Percentiles rank a stretch among this genome's conserved stretches.
phyloP scores from a whole-genome alignment of 2,888 invertebrate genomes.

The Xanthia togata region DNA sequence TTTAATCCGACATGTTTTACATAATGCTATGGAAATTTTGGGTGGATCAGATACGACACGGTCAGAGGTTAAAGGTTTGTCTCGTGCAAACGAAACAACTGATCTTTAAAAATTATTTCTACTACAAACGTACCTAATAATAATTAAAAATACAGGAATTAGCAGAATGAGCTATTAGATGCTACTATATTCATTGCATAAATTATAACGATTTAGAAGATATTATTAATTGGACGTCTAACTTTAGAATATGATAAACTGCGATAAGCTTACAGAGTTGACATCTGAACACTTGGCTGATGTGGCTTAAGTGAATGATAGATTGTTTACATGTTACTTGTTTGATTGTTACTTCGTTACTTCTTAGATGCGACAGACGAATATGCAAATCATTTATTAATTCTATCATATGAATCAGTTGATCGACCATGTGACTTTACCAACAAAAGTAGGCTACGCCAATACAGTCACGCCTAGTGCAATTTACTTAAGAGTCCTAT shows the following conservation, averaged over 20 bases:
- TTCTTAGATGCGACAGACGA: neutral
- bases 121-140: slow-evolving; percentile 19
- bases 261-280: slow-evolving; percentile 10
- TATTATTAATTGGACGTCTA: slow-evolving; percentile 33
- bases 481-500: too few species aligned
- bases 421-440: neutral
- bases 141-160: slow-evolving; percentile 7
- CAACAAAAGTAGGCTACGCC: neutral
- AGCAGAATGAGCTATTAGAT: slow-evolving; percentile 13
- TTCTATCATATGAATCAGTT: slow-evolving; percentile 3
- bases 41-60: slow-evolving; percentile 42
- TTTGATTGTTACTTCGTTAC: too few species aligned
- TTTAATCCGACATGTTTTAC: slow-evolving; percentile 39
- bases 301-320: slow-evolving; percentile 12
- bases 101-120: slow-evolving; percentile 33
- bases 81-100: slow-evolving; percentile 19
- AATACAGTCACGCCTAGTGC: neutral
- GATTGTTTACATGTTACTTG: slow-evolving; percentile 4
- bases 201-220: slow-evolving; percentile 12
- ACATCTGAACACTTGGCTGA: slow-evolving; percentile 17
- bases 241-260: slow-evolving; percentile 19
- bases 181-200: slow-evolving; percentile 21
- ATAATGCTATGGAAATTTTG: slow-evolving; percentile 54
- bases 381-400: slow-evolving; percentile 24
- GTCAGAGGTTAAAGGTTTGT: slow-evolving; percentile 47